Percentiles rank a stretch among this genome's conserved stretches.
These are phyloP conservation scores for Drosophila engyochracea DNA, from an alignment of 2,888 invertebrate species.

Conservation along the genomic window DNA sequence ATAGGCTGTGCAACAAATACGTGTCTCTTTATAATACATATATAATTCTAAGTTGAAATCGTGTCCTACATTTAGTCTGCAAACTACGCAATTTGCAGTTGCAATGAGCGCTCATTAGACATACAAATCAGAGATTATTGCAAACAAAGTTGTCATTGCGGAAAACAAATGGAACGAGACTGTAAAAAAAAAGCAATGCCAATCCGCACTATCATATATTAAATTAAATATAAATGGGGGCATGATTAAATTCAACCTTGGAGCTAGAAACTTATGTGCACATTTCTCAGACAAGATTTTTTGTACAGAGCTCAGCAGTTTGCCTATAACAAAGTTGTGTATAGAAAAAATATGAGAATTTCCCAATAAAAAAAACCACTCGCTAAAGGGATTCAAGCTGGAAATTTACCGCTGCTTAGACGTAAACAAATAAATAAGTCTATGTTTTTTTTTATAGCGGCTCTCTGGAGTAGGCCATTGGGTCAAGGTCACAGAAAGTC, in stretches of 20 bases:
- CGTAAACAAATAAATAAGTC: background rate
- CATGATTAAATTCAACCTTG: conserved; percentile 75
- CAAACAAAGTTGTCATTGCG: conserved; percentile 51
- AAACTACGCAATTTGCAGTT: conserved; percentile 54
- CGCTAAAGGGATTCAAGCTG: background rate
- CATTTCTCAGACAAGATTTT: background rate
- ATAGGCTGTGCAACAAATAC: background rate
- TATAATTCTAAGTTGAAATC: conserved; percentile 5
- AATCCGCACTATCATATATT: conserved; percentile 50
- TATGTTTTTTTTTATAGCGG: background rate
- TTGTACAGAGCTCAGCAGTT: conserved; percentile 8
- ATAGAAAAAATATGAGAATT: conserved; percentile 6
- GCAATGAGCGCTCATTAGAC: conserved; percentile 20
- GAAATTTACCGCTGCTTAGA: background rate
- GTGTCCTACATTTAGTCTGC: conserved; percentile 42
- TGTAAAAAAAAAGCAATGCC: conserved; percentile 47
- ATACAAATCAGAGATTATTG: conserved; percentile 51
- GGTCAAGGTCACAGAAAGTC: conserved; percentile 56
- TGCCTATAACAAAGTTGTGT: conserved; percentile 34
- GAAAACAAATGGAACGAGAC: conserved; percentile 36
- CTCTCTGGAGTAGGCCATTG: conserved; percentile 11
- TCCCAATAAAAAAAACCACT: background rate
- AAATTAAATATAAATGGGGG: conserved; percentile 55
- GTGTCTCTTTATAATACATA: background rate
- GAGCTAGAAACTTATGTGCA: conserved; percentile 15